A percentile compares a stretch with the other conserved stretches of the same genome.
These are phyloP conservation scores for Laupala kohalensis DNA, from an alignment of 1,140 invertebrate species.

Conservation along the genomic window DNA sequence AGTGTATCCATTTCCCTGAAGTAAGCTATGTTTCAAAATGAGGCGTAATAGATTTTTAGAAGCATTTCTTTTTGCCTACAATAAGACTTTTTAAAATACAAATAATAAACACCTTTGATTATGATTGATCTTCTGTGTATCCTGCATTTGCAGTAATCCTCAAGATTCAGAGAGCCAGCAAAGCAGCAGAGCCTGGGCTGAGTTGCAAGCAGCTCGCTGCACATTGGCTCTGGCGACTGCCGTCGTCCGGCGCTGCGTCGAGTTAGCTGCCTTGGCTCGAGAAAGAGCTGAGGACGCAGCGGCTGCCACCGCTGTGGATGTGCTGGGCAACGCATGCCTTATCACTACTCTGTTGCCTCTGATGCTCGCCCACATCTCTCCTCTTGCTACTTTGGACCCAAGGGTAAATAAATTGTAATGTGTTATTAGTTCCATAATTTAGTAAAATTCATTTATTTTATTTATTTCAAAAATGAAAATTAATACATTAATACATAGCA, in stretches of 20 bases:
- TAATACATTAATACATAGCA: too few species aligned
- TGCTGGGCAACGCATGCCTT: conserved; percentile 43
- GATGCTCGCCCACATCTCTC: conserved; percentile 65
- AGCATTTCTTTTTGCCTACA: too few species aligned
- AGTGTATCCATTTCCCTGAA: too few species aligned
- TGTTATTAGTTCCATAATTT: too few species aligned
- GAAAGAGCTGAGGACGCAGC: conserved; percentile 42
- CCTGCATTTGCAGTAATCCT: conserved; percentile 39
- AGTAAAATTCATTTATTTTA: too few species aligned
- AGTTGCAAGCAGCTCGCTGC: conserved; percentile 57
- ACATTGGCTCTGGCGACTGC: conserved; percentile 56
- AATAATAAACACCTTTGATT: too few species aligned
- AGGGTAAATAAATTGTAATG: conserved; percentile 41
- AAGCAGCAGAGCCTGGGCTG: conserved; percentile 48
- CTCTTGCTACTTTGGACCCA: conserved; percentile 66
- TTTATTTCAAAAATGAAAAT: too few species aligned
- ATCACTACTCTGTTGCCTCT: conserved; percentile 65
- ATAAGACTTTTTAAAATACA: too few species aligned
- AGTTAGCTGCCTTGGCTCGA: conserved; percentile 54
- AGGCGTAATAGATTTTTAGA: too few species aligned
- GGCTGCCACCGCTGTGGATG: conserved; percentile 31
- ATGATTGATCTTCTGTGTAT: background rate
- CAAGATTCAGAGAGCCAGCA: conserved; percentile 49
- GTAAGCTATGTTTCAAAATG: too few species aligned
- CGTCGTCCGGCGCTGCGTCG: conserved; percentile 56